phyloP scores from a whole-genome alignment of 2,888 invertebrate species.

The Drosophila monieri region DNA sequence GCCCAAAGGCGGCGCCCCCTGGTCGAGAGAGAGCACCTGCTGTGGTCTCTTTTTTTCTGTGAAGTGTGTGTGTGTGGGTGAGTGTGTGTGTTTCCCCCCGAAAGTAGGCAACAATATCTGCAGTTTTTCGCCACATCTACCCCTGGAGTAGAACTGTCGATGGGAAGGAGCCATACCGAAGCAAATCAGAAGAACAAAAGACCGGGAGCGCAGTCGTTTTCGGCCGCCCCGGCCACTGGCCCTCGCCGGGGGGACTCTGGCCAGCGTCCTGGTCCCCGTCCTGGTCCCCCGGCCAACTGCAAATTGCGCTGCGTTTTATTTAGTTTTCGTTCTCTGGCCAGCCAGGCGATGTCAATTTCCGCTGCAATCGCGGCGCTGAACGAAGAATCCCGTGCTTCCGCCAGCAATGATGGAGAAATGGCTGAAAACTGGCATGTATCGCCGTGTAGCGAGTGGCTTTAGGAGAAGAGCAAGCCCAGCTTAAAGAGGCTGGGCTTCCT shows the following conservation, averaged over 20 bases:
- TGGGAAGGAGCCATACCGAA: neutral
- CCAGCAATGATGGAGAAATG: neutral
- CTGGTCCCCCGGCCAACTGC: slow-evolving; percentile 26
- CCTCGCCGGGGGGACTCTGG: neutral
- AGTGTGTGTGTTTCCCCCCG: neutral
- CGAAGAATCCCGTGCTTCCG: too few species aligned
- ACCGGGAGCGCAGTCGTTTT: slow-evolving; percentile 55
- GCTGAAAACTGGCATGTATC: too few species aligned
- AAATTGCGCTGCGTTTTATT: slow-evolving; percentile 72
- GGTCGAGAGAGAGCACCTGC: slow-evolving; percentile 5
- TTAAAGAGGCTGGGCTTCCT: neutral
- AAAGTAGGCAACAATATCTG: slow-evolving; percentile 1
- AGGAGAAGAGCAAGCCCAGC: too few species aligned
- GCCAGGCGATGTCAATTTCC: slow-evolving; percentile 62
- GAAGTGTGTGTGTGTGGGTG: neutral
- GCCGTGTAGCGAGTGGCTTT: too few species aligned
- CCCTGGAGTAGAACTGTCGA: neutral
- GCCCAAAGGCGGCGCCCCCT: slow-evolving; percentile 27
- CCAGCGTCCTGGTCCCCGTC: neutral
- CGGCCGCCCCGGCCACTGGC: neutral
- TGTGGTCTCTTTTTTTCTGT: neutral
- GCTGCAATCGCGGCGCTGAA: slow-evolving; percentile 28
- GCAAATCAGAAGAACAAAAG: slow-evolving; percentile 19
- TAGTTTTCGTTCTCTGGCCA: slow-evolving; percentile 57
- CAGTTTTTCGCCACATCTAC: neutral